Percentiles rank a stretch among this genome's conserved stretches.
Evolutionary conservation across 2,888 invertebrate genomes (phyloP).

Genomic region (Osmoderma eremita): DNA sequence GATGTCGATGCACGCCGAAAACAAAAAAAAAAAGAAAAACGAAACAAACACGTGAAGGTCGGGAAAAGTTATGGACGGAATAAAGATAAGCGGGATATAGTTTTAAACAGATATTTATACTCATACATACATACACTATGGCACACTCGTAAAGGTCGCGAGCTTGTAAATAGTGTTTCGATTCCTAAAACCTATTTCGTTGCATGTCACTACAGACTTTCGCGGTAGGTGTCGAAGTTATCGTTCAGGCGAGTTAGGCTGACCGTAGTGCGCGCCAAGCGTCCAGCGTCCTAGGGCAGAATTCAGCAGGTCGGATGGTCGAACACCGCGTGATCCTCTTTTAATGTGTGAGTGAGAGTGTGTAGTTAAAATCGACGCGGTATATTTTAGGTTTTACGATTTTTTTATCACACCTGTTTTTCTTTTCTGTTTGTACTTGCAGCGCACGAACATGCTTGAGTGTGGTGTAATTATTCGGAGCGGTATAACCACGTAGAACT

Average conservation of each 20-base stretch:
- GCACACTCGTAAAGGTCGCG: not conserved
- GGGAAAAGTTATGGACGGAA: constrained; percentile 5
- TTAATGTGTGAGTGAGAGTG: constrained; percentile 58
- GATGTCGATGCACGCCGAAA: no score
- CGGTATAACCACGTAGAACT: not conserved
- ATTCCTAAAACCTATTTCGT: constrained; percentile 62
- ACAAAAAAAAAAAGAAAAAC: not conserved
- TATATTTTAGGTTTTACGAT: constrained; percentile 60
- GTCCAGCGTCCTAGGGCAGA: constrained; percentile 39
- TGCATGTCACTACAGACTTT: constrained; percentile 63
- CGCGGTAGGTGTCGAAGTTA: constrained; percentile 62
- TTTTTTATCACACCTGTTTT: constrained; percentile 61
- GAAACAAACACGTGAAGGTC: not conserved
- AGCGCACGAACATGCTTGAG: not conserved
- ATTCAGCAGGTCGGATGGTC: constrained; percentile 49
- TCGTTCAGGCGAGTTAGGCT: constrained; percentile 46
- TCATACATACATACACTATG: not conserved
- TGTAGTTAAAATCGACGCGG: constrained; percentile 61
- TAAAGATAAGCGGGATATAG: constrained; percentile 14
- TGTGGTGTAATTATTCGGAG: not conserved
- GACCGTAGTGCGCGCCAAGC: constrained; percentile 30
- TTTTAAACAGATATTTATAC: constrained; percentile 13
- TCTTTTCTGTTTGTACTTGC: constrained; percentile 45
- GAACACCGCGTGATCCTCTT: constrained; percentile 60
- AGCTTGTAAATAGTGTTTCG: constrained; percentile 58